Conservation (phyloP, 2,797 vertebrate species). For the Phyllotis vaccarum region DNA sequence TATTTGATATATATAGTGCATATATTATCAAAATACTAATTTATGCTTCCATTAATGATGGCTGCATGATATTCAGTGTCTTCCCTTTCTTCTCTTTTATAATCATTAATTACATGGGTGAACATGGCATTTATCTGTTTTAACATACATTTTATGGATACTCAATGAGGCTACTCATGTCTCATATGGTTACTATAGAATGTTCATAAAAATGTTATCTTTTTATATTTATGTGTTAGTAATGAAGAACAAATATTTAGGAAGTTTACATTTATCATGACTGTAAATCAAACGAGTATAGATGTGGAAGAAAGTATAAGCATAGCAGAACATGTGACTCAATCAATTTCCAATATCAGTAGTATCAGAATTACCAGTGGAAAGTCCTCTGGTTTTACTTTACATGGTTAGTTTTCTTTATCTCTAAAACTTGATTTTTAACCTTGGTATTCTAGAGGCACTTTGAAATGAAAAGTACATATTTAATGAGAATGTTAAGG, state of each 20-base stretch:
- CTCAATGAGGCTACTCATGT: slow-evolving; percentile 47
- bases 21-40: slow-evolving; percentile 26
- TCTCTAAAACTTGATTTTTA: not conserved
- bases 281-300: not conserved
- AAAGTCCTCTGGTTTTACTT: not conserved
- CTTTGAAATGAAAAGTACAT: not conserved
- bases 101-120: slow-evolving; percentile 56
- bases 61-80: not conserved
- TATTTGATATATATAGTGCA: not conserved
- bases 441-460: not conserved
- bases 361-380: not conserved
- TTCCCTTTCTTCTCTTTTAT: slow-evolving; percentile 2
- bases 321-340: not conserved
- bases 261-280: not conserved
- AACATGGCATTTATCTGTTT: slow-evolving; percentile 55
- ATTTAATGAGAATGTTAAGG: not conserved
- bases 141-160: slow-evolving; percentile 49
- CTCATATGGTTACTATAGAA: slow-evolving; percentile 46
- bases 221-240: not conserved
- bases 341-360: not conserved
- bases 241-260: not conserved
- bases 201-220: not conserved
- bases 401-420: slow-evolving; percentile 13
- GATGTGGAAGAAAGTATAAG: not conserved
- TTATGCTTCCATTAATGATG: not conserved